Evolutionary conservation across 1,140 invertebrate species (phyloP).

Genomic region (Stenopsyche tienmushanensis): DNA sequence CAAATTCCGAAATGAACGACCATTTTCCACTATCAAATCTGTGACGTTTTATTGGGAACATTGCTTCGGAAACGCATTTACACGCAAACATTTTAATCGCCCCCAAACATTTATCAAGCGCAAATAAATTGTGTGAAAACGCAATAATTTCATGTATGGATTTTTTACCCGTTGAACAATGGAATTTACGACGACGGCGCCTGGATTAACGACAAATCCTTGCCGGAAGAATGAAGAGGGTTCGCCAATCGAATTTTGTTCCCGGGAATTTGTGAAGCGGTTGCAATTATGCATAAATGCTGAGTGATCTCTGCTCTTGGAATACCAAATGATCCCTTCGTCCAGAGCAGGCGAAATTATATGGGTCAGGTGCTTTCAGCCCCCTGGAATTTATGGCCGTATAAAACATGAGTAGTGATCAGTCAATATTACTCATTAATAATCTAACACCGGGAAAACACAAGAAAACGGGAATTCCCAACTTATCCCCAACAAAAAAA

Average conservation of each 20-base stretch:
- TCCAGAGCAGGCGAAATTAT: constrained; percentile 5
- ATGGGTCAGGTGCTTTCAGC: constrained; percentile 15
- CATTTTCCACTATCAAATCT: constrained; percentile 2
- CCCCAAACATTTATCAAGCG: neutral
- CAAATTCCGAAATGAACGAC: constrained; percentile 22
- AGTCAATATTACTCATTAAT: no score
- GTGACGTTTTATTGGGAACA: neutral
- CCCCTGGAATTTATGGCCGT: neutral
- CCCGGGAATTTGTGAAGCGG: no score
- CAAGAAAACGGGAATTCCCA: neutral
- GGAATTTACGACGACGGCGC: no score
- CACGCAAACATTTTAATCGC: neutral
- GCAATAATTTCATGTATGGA: no score
- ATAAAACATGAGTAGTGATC: neutral
- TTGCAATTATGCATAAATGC: constrained; percentile 30
- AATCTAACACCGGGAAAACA: no score
- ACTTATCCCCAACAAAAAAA: no score
- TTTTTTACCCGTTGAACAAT: no score
- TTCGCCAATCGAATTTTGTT: neutral
- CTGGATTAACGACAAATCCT: no score
- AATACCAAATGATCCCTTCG: constrained; percentile 17
- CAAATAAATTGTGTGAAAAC: no score
- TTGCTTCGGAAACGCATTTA: constrained; percentile 1
- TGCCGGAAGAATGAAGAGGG: neutral
- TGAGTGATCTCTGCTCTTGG: constrained; percentile 12